These are phyloP conservation scores for Clarias platycephalus DNA, from an alignment of 2,797 vertebrate genomes.

Conservation along the genomic window DNA sequence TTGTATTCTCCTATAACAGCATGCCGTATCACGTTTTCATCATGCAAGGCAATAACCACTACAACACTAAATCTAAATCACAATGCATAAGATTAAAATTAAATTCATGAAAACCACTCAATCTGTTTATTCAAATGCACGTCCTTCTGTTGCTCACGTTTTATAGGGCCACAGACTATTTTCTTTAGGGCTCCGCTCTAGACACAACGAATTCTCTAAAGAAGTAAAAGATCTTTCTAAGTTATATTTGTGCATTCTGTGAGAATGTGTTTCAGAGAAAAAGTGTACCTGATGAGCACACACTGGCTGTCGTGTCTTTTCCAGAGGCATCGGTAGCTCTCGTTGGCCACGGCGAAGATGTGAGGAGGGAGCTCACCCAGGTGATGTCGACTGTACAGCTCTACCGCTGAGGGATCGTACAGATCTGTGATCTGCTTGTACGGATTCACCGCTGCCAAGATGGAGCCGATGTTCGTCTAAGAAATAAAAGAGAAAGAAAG, in stretches of 20 bases:
- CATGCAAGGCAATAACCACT: no score
- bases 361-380: conserved; percentile 90
- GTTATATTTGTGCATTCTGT: neutral
- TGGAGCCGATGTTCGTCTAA: conserved; percentile 93
- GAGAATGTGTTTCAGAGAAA: neutral
- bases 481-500: conserved; percentile 13
- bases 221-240: no score
- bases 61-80: neutral
- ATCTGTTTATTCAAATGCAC: neutral
- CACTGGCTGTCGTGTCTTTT: conserved; percentile 93
- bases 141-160: neutral
- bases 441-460: conserved; percentile 89
- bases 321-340: conserved; percentile 94
- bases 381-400: conserved; percentile 85
- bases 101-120: neutral
- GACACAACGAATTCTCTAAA: neutral
- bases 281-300: conserved; percentile 87
- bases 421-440: conserved; percentile 85
- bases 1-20: neutral
- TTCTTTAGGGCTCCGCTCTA: neutral
- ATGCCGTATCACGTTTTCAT: neutral
- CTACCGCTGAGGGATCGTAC: conserved; percentile 82
- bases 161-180: neutral
- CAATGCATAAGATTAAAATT: neutral
- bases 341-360: conserved; percentile 89